A percentile compares a stretch with the other conserved stretches of the same genome.
Evolutionary conservation across 2,113 vertebrate species (phyloP).

Genomic region (Tympanuchus pallidicinctus): DNA sequence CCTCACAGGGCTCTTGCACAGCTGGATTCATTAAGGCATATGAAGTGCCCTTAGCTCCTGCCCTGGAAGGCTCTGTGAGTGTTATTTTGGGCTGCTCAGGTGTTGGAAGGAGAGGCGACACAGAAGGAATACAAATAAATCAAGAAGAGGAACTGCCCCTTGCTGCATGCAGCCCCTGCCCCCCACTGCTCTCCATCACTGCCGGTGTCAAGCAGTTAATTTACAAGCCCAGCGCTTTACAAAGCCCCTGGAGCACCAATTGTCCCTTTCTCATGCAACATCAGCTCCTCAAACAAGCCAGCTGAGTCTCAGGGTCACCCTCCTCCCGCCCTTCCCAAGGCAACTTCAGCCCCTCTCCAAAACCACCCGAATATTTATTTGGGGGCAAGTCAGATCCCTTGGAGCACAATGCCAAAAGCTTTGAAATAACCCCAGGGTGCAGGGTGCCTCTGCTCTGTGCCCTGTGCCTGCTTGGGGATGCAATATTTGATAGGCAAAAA

Average conservation of each 20-base stretch:
- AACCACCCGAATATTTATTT: not conserved
- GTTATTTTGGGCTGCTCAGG: constrained; percentile 66
- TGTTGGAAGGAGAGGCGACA: constrained; percentile 18
- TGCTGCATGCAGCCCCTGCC: constrained; percentile 28
- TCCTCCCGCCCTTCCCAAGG: constrained; percentile 22
- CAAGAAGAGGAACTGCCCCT: constrained; percentile 35
- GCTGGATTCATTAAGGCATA: constrained; percentile 67
- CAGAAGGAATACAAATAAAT: constrained; percentile 60
- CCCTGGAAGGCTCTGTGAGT: constrained; percentile 28
- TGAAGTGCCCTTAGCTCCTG: constrained; percentile 56
- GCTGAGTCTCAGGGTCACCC: constrained; percentile 26
- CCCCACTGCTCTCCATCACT: constrained; percentile 40
- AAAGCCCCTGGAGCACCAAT: constrained; percentile 55
- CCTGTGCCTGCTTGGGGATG: not conserved
- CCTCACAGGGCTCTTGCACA: constrained; percentile 18
- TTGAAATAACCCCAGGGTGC: not conserved
- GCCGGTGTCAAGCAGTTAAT: constrained; percentile 67
- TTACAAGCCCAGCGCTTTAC: constrained; percentile 59
- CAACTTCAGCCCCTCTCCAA: not conserved
- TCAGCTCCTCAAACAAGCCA: constrained; percentile 47
- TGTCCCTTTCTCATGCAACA: constrained; percentile 52
- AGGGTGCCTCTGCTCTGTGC: not conserved
- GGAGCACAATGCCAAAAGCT: not conserved
- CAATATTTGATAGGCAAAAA: fast-evolving
- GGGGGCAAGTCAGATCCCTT: fast-evolving